Percentiles rank a stretch among this genome's conserved stretches.
Evolutionary conservation across 2,113 vertebrate species (phyloP).

Genomic region (Coracopsis vasa): DNA sequence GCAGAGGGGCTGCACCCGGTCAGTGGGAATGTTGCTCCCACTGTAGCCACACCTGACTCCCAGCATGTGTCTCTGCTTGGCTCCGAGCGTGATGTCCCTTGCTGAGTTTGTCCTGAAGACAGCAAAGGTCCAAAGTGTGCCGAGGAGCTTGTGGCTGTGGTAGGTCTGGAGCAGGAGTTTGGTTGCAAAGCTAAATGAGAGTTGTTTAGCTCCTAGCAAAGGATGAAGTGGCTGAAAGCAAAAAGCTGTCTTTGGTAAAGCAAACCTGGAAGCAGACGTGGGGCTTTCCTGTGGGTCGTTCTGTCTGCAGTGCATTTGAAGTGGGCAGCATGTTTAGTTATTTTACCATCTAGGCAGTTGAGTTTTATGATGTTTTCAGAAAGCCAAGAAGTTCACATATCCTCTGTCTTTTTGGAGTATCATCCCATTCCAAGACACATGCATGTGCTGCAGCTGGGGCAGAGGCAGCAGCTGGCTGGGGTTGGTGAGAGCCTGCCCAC

Average conservation of each 20-base stretch:
- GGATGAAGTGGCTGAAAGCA: not conserved
- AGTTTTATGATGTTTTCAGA: not conserved
- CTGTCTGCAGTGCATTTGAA: not conserved
- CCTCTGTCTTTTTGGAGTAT: not conserved
- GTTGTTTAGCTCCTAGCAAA: not conserved
- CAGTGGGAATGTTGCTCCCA: rapidly evolving
- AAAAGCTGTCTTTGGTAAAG: too few species aligned
- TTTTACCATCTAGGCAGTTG: not conserved
- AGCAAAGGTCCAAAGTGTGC: rapidly evolving
- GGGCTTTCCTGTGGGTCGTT: not conserved
- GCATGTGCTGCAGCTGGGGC: not conserved
- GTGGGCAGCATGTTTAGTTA: not conserved
- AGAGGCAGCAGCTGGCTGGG: not conserved
- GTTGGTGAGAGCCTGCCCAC: not conserved
- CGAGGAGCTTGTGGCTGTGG: rapidly evolving
- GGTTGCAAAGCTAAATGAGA: not conserved
- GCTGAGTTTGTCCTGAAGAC: not conserved
- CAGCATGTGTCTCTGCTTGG: not conserved
- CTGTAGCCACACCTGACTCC: rapidly evolving
- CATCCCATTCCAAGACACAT: rapidly evolving
- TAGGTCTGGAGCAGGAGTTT: not conserved
- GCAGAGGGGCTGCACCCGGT: rapidly evolving
- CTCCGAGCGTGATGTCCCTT: rapidly evolving
- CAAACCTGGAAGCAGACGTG: not conserved
- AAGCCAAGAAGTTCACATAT: not conserved